Conservation (phyloP, 2,797 vertebrate species). For the Xiphorhynchus erythropygius region DNA sequence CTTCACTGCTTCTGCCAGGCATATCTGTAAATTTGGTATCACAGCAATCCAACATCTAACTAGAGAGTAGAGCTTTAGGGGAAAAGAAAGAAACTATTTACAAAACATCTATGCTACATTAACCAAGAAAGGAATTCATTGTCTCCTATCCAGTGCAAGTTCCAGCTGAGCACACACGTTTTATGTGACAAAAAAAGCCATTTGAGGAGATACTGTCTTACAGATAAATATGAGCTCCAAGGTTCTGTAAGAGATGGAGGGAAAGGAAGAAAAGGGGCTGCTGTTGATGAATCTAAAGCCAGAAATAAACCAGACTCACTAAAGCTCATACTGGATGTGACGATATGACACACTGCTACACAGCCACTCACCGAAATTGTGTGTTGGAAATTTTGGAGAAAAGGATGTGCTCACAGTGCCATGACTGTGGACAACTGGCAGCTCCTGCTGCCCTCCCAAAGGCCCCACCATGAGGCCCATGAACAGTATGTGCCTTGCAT, state of each 20-base stretch:
- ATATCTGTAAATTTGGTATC: background rate
- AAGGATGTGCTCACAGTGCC: background rate
- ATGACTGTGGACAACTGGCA: background rate
- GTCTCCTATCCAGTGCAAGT: background rate
- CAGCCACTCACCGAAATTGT: background rate
- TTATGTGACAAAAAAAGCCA: background rate
- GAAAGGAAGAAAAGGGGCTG: background rate
- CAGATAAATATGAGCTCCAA: background rate
- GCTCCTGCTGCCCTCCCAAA: background rate
- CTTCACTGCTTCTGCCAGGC: background rate
- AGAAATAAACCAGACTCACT: background rate
- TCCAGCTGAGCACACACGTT: background rate
- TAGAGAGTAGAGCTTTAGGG: background rate
- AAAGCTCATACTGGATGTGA: background rate
- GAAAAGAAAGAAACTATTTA: background rate
- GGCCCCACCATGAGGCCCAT: background rate
- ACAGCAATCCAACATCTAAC: background rate
- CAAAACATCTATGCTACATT: background rate
- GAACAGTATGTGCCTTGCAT: accelerated
- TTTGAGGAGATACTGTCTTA: background rate
- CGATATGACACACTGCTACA: background rate
- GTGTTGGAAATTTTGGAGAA: background rate
- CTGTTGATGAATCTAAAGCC: background rate
- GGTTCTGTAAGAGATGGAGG: background rate
- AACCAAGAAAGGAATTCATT: background rate